Evolutionary conservation across 2,888 invertebrate genomes (phyloP).

Genomic region (Odontothrips loti): DNA sequence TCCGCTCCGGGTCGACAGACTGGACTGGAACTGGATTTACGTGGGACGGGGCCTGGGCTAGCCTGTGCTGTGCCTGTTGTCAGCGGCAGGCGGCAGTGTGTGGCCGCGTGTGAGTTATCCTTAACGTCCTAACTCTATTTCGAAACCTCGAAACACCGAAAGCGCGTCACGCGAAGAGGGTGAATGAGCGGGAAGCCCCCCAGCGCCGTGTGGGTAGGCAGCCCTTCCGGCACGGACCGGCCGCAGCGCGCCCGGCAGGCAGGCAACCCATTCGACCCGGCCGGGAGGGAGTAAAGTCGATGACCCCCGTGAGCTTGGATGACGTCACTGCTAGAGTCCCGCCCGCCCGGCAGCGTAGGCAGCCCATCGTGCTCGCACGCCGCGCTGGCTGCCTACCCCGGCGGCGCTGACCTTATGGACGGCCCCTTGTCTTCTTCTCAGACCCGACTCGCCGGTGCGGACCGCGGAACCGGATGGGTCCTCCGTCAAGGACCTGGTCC

Average conservation of each 20-base stretch:
- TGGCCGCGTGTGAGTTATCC: neutral
- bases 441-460: neutral
- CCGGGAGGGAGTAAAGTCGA: neutral
- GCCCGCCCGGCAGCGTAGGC: neutral
- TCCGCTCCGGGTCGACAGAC: too few relatives aligned
- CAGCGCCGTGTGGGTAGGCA: neutral
- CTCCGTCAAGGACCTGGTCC: too few relatives aligned
- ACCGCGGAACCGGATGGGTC: too few relatives aligned
- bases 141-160: too few relatives aligned
- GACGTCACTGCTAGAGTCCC: too few relatives aligned
- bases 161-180: too few relatives aligned
- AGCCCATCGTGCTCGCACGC: neutral
- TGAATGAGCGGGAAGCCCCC: too few relatives aligned
- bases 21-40: too few relatives aligned
- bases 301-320: too few relatives aligned
- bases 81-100: neutral
- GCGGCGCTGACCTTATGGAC: neutral
- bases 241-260: neutral
- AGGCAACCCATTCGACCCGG: neutral
- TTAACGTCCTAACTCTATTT: too few relatives aligned
- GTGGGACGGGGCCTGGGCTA: neutral
- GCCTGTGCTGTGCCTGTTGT: neutral
- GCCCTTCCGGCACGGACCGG: neutral
- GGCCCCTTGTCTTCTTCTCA: neutral
- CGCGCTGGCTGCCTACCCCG: neutral